Percentiles rank a stretch among this genome's conserved stretches.
phyloP scores from a whole-genome alignment of 2,797 vertebrate species.

The Pangasius macronema region DNA sequence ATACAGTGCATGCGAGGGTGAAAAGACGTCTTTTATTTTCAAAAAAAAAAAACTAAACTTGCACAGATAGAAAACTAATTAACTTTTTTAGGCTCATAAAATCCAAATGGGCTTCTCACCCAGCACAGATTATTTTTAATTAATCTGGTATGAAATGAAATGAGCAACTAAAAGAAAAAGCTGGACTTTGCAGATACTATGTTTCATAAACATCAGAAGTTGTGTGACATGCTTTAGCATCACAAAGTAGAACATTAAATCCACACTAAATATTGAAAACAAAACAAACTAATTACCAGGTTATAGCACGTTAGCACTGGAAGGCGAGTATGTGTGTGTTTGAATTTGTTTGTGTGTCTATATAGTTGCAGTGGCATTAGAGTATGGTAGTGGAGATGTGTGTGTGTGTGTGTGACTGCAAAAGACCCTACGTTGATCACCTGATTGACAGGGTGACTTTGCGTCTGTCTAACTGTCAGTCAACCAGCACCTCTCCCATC shows the following conservation, averaged over 20 bases:
- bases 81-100: slow-evolving; percentile 58
- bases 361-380: slow-evolving; percentile 7
- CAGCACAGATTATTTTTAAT: slow-evolving; percentile 58
- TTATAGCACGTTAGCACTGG: neutral
- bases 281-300: slow-evolving; percentile 36
- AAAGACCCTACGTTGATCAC: slow-evolving; percentile 71
- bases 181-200: slow-evolving; percentile 49
- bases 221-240: slow-evolving; percentile 52
- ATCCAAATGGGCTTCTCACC: slow-evolving; percentile 54
- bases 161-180: slow-evolving; percentile 52
- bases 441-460: slow-evolving; percentile 79
- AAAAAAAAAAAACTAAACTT: slow-evolving; percentile 49
- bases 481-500: slow-evolving; percentile 63
- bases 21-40: slow-evolving; percentile 59
- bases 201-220: slow-evolving; percentile 57
- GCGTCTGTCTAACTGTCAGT: slow-evolving; percentile 77
- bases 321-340: neutral
- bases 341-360: slow-evolving; percentile 7
- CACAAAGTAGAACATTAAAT: slow-evolving; percentile 50
- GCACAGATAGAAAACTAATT: slow-evolving; percentile 61
- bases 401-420: slow-evolving; percentile 56
- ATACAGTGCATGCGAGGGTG: slow-evolving; percentile 45
- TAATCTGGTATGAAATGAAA: slow-evolving; percentile 58
- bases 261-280: slow-evolving; percentile 52
- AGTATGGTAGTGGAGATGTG: neutral